Base-by-base conservation (phyloP, 1,140 invertebrate species). In the Alviniconcha marisindica region DNA sequence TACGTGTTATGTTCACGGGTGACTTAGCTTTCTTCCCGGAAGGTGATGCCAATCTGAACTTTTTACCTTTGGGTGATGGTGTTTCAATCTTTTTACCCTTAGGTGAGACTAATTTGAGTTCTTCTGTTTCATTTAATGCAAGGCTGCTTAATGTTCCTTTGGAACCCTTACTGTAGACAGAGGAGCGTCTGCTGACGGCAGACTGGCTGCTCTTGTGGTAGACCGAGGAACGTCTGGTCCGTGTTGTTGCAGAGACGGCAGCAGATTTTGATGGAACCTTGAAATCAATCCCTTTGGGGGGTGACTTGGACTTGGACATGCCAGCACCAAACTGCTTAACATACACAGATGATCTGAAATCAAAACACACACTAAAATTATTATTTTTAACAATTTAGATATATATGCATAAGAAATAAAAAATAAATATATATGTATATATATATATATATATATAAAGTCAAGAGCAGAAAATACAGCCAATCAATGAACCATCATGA, bases 321-420 rank as follows among this genome's bases (percentile, higher is more conserved):
- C 40, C 73, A 31, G 38, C 24, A 18, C 73, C n/a, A 5, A 12
- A 2, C n/a, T 40, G 24, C 73, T 76, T 76, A 5, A 76, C 73
- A 51, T 51, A 76, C 24, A 76, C 44, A 31, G 73, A 76, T 76
- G 42, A 76, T n/a, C 73, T 76, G 28, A 51, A 51, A 76, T 28
- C 2, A 76, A n/a, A 51, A 10, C 48, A 48, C 7, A 76, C 4
- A 74, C 1, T 14, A 28, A n/a, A n/a, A n/a, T n/a, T n/a, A n/a
- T n/a, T n/a, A n/a, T n/a, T n/a, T n/a, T n/a, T n/a, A n/a, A n/a
- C n/a, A n/a, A n/a, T n/a, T n/a, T n/a, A n/a, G n/a, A n/a, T n/a
- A n/a, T n/a, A n/a, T n/a, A n/a, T n/a, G n/a, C n/a, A n/a, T n/a
- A n/a, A n/a, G n/a, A n/a, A n/a, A n/a, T n/a, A n/a, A n/a, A n/a